A percentile compares a stretch with the other conserved stretches of the same genome.
Evolutionary conservation across 1,140 invertebrate genomes (phyloP).

Genomic region (Drosophila grimshawi): DNA sequence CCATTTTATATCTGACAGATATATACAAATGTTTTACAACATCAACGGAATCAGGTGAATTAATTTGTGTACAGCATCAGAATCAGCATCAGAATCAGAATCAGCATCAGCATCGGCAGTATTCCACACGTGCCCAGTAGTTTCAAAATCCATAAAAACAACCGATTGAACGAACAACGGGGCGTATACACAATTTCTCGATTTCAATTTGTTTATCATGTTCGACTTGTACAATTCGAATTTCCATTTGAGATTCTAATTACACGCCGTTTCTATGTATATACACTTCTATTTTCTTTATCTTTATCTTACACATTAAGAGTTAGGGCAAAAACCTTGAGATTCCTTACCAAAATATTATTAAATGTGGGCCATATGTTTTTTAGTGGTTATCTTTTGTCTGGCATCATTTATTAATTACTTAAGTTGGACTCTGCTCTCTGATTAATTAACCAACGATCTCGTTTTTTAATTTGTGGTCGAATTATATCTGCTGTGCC

Average conservation of each 20-base stretch:
- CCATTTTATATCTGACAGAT: slow-evolving; percentile 37
- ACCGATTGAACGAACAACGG: not conserved
- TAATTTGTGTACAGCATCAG: slow-evolving; percentile 27
- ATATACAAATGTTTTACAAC: slow-evolving; percentile 19
- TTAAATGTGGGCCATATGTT: slow-evolving; percentile 9
- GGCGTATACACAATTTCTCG: slow-evolving; percentile 33
- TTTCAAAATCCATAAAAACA: slow-evolving; percentile 10
- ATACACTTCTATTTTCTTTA: slow-evolving; percentile 3
- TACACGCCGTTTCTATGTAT: slow-evolving; percentile 38
- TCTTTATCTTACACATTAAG: slow-evolving; percentile 8
- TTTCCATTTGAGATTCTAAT: slow-evolving; percentile 55
- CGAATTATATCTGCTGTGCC: not conserved
- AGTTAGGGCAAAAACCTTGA: slow-evolving; percentile 5
- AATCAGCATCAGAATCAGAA: not conserved
- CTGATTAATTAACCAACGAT: no score
- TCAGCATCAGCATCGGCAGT: slow-evolving; percentile 14
- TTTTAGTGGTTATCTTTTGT: not conserved
- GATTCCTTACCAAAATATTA: slow-evolving; percentile 1
- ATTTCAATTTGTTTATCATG: slow-evolving; percentile 45
- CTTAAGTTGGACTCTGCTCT: slow-evolving; percentile 13
- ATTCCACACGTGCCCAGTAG: slow-evolving; percentile 38
- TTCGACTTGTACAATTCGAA: slow-evolving; percentile 34
- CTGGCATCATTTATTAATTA: not conserved
- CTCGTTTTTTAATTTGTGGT: not conserved
- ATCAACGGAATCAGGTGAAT: slow-evolving; percentile 23